Evolutionary conservation across 2,797 vertebrate species (phyloP), one percentile per base, ranked within the genome.

Genomic region (Alauda arvensis): DNA sequence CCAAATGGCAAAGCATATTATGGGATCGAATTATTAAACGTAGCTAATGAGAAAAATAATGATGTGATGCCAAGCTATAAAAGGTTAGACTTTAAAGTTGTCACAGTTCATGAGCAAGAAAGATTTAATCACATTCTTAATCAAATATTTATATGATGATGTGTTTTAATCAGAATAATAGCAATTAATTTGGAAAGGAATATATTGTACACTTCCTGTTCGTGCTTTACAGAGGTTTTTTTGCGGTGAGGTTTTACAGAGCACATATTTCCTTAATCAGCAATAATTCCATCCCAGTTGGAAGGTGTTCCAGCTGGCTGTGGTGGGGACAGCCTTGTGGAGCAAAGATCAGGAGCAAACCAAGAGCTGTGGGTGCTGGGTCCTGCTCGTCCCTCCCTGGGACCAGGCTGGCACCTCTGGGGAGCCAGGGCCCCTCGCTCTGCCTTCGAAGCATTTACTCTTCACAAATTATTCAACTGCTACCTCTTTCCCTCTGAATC

Each of bases 101-200:
- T 94, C 94, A 95, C 89, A 96, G 95, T 94, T 94, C 94, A 93
- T 69, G 84, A 94, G 91, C 88, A 94, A 93, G 94, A 89, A 95
- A 95, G 92, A 95, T 95, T 94, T 95, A 96, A 96, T 96, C 62
- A 46, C 79, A 77, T 87, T 93, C 91, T 95, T 96, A 95, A 96
- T 96, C 91, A 96, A 96, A 96, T 96, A 96, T 96, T 96, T 94
- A 96, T 96, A 95, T 88, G 93, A 92, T 94, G 95, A 94, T 96
- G 92, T 85, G 92, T 84, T 91, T 95, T 96, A 96, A 96, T 96
- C 92, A 94, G 96, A 96, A 94, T 92, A 95, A 94, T 94, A 79
- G 79, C 91, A 94, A 94, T 95, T 94, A 95, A 95, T 95, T 94
- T 92, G 77, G 91, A 70, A 87, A 69, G 77, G 79, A 87, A 85